phyloP scores from a whole-genome alignment of 2,113 vertebrate genomes.

The Leucoraja erinaceus region DNA sequence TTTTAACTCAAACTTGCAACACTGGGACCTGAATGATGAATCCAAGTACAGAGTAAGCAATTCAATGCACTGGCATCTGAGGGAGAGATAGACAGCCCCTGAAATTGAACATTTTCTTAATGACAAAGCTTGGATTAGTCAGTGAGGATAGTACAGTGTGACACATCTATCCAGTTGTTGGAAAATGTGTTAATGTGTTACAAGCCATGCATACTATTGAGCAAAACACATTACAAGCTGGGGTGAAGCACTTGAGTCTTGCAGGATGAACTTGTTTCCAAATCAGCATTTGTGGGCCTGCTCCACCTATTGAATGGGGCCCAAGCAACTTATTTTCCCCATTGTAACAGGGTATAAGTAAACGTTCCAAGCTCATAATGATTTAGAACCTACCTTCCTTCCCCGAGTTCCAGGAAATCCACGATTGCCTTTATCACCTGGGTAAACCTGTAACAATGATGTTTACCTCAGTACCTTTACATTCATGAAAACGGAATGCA shows the following conservation, averaged over 20 bases:
- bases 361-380: neutral
- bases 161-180: neutral
- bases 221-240: neutral
- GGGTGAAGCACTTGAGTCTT: neutral
- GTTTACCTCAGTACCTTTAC: neutral
- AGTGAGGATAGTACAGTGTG: too few relatives aligned
- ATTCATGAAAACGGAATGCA: neutral
- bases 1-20: too few relatives aligned
- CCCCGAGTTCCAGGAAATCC: constrained; percentile 61
- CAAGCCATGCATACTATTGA: neutral
- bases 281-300: neutral
- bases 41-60: too few relatives aligned
- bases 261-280: neutral
- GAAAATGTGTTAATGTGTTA: neutral
- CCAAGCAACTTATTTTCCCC: neutral
- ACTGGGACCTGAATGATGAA: too few relatives aligned
- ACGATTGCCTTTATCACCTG: constrained; percentile 54
- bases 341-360: too few relatives aligned
- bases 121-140: too few relatives aligned
- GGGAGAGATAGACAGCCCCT: too few relatives aligned
- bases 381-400: constrained; percentile 52
- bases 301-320: neutral
- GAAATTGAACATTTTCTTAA: too few relatives aligned
- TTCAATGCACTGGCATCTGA: too few relatives aligned
- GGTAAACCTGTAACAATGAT: constrained; percentile 53